phyloP scores from a whole-genome alignment of 2,888 invertebrate genomes.

The Phaonia tiefii region DNA sequence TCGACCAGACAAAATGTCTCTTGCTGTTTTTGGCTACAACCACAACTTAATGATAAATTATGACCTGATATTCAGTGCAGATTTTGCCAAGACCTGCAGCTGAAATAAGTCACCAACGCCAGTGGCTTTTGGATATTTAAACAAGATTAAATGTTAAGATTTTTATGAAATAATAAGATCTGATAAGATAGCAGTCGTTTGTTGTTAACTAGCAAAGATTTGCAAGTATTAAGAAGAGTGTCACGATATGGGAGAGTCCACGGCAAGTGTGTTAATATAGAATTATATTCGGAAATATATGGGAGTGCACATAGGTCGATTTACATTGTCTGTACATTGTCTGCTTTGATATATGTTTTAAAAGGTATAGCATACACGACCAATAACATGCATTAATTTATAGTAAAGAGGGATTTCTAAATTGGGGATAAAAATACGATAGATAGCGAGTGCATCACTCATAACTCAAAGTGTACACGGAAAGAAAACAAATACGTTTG shows the following conservation, averaged over 20 bases:
- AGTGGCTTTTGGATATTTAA: conserved; percentile 56
- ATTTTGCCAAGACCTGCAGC: conserved; percentile 54
- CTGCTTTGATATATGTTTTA: too few species aligned
- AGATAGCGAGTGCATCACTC: too few species aligned
- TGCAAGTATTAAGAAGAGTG: not conserved
- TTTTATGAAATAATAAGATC: conserved; percentile 61
- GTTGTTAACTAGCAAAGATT: conserved; percentile 7
- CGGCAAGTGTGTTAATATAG: too few species aligned
- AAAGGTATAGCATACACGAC: too few species aligned
- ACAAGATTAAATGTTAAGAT: conserved; percentile 58
- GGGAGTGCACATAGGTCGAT: too few species aligned
- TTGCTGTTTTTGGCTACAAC: conserved; percentile 64
- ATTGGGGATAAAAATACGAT: too few species aligned
- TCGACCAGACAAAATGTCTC: conserved; percentile 44
- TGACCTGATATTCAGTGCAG: conserved; percentile 49
- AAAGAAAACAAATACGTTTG: too few species aligned
- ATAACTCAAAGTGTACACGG: too few species aligned
- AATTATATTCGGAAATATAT: too few species aligned
- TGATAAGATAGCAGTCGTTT: conserved; percentile 54
- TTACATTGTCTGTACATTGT: too few species aligned
- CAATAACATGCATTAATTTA: too few species aligned
- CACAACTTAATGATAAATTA: conserved; percentile 65
- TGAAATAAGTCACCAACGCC: conserved; percentile 63
- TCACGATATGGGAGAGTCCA: not conserved
- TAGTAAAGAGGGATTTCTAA: too few species aligned